phyloP scores from a whole-genome alignment of 2,113 vertebrate species.

The Sylvicapra grimmia region DNA sequence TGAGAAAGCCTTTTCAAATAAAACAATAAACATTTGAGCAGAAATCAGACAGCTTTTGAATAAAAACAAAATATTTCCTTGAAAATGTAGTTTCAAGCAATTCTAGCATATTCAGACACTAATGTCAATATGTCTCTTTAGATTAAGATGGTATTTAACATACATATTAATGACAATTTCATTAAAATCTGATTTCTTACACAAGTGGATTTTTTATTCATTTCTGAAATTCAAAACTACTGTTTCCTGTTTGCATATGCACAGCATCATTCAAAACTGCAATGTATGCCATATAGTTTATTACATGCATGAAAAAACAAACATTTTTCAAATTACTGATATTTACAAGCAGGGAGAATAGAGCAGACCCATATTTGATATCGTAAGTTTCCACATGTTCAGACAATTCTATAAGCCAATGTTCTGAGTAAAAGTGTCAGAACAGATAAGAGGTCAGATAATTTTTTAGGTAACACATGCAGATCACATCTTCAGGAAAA shows the following conservation, averaged over 20 bases:
- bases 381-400: background rate
- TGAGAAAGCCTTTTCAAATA: conserved; percentile 66
- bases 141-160: conserved; percentile 61
- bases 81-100: conserved; percentile 50
- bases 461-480: background rate
- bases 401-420: background rate
- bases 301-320: conserved; percentile 47
- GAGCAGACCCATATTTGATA: background rate
- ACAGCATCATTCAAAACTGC: conserved; percentile 51
- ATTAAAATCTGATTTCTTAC: conserved; percentile 65
- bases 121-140: conserved; percentile 61
- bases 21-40: conserved; percentile 62
- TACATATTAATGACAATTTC: conserved; percentile 75
- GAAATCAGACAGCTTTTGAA: conserved; percentile 67
- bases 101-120: conserved; percentile 46
- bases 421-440: background rate
- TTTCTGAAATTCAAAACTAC: conserved; percentile 31
- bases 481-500: background rate
- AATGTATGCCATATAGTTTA: conserved; percentile 35
- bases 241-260: conserved; percentile 21
- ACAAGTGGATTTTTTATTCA: conserved; percentile 46
- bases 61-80: conserved; percentile 68
- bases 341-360: conserved; percentile 29
- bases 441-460: background rate
- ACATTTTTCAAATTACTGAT: conserved; percentile 47